Base-by-base conservation (phyloP, 2,113 vertebrate genomes). In the Ahaetulla prasina region DNA sequence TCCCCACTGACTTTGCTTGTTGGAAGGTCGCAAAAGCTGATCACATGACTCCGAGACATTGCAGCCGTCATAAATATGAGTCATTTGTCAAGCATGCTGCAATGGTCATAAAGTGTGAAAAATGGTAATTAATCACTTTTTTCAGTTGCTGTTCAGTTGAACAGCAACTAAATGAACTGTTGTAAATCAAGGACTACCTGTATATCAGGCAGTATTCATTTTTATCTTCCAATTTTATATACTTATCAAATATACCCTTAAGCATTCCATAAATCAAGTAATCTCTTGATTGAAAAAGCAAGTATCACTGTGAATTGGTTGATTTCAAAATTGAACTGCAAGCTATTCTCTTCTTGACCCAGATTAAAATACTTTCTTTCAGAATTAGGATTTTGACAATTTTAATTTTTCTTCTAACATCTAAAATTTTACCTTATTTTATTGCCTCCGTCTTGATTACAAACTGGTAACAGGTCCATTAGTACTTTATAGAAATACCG, bases 401-500 rank as follows among this genome's bases (percentile, higher is more conserved):
- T 53, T 53, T 35, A 92, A 50, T 39, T 80, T 39, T 80, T 80
- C n/a, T 74, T 20, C 74, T 80, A 18, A 80, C 18, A 39, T 39
- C 74, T 43, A 80, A 7, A 80, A 80, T 80, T 39, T 95, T 94
- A 99, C 99, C 99, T 98, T 94, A 99, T 98, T 97, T 99, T 99
- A 96, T 99, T 99, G 90, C 99, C 99, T 27, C 98, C 99, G 30
- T 99, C 99, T 93, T 99, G 99, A 97, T 99, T 99, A 96, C 99
- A 99, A 88, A 99, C 98, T 54, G 99, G 99, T 88, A 99, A 94
- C 85, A 99, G 97, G 95, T 99, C 99, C 97, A 99, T 98, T 16
- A 99, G 98, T 54, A 99, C 99, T 95, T 99, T 99, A 96, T 99
- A 99, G 97, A 99, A 99, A 96, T 99, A 99, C 12, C 99, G 97